Base-by-base conservation (phyloP, 2,888 invertebrate species). In the Rhamnusium bicolor region DNA sequence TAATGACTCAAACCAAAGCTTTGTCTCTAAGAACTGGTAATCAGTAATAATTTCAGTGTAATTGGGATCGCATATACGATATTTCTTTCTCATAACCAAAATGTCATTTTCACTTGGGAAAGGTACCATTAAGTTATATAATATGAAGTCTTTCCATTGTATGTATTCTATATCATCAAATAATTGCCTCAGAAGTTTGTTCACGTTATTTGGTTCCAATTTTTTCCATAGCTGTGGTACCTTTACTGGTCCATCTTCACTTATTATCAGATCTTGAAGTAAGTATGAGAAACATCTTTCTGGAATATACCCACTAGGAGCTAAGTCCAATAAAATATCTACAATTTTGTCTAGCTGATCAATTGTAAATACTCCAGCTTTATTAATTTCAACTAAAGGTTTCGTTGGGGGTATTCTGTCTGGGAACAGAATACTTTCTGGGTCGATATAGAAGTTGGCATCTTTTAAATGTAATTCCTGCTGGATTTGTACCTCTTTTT, bases 101-200 rank as follows among this genome's bases (percentile, higher is more conserved):
- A 93, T 83, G 77, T 93, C 90, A 1, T 89, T 88, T 32, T 89
- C 85, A 0, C 86, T 89, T 0, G 93, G 93, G 83, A 88, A 91
- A 53, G 88, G 86, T 8, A 93, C 82, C 79, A 91, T 89, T 32
- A 92, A 83, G 81, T 91, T 91, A 81, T 90, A 90, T 76, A 93
- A 88, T 10, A 93, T 86, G 80, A 93, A 93, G 84, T 93, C 92
- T 80, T 91, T 90, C 93, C 93, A 93, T 80, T 92, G 91, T 8
- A 93, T 81, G 74, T 90, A 90, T 8, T 89, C 89, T 0, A 89
- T 88, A 54, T 90, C 89, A 0, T 91, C 92, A 82, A 91, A 93
- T 14, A 92, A 73, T 40, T 84, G 78, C 63, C 84, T 84, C 0
- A 91, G 87, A 5, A 85, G 53, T 10, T 67, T 73, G 2, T 80